Percentiles rank a stretch among this genome's conserved stretches.
Evolutionary conservation across 2,888 invertebrate genomes (phyloP).

Genomic region (Cosmopolites sordidus): DNA sequence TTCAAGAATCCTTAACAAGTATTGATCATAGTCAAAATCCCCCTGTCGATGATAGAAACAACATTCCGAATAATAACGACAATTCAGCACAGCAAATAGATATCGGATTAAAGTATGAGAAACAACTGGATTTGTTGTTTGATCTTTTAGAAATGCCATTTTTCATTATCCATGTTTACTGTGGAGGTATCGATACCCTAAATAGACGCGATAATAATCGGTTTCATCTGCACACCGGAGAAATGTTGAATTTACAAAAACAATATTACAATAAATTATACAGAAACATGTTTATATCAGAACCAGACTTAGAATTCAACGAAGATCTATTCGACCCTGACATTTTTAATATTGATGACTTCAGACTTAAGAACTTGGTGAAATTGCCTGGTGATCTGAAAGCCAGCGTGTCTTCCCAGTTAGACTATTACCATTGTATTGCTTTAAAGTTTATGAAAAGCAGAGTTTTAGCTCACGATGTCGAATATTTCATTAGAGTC

Average conservation of each 20-base stretch:
- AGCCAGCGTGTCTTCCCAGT: conserved; percentile 48
- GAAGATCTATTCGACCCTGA: conserved; percentile 38
- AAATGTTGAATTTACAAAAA: conserved; percentile 36
- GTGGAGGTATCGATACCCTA: conserved; percentile 54
- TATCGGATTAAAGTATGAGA: conserved; percentile 32
- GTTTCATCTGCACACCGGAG: conserved; percentile 39
- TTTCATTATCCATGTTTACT: conserved; percentile 55
- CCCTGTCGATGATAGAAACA: no score
- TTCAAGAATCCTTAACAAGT: no score
- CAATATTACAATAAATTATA: conserved; percentile 43
- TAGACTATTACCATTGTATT: conserved; percentile 52
- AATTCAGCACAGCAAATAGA: neutral
- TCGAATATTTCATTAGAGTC: conserved; percentile 55
- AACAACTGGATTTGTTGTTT: conserved; percentile 44
- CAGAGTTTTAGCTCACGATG: conserved; percentile 52
- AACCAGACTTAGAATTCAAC: conserved; percentile 36
- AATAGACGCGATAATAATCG: conserved; percentile 43
- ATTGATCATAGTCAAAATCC: no score
- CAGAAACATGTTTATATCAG: conserved; percentile 43
- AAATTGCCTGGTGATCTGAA: conserved; percentile 50
- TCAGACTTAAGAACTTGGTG: conserved; percentile 48
- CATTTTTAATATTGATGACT: conserved; percentile 26
- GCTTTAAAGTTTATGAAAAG: conserved; percentile 51
- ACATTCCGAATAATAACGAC: no score
- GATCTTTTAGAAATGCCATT: conserved; percentile 38